phyloP scores from a whole-genome alignment of 1,140 invertebrate species.

The Halictus rubicundus region DNA sequence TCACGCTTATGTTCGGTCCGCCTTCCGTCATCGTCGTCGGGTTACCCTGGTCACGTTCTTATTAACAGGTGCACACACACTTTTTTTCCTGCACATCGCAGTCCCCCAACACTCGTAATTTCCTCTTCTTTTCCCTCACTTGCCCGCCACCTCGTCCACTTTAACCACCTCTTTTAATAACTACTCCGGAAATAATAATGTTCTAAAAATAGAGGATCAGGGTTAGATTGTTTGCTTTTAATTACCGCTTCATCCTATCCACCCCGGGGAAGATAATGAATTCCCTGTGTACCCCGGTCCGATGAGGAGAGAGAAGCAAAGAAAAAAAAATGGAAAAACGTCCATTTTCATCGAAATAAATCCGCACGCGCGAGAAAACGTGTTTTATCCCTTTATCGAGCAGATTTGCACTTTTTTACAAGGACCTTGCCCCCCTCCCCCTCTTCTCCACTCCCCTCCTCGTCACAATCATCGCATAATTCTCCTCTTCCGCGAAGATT shows the following conservation, averaged over 20 bases:
- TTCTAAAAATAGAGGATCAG: neutral
- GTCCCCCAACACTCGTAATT: conserved; percentile 4
- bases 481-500: conserved; percentile 17
- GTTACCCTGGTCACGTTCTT: conserved; percentile 31
- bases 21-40: conserved; percentile 40
- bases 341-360: too few species aligned
- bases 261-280: neutral
- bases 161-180: neutral
- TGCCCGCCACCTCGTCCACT: neutral
- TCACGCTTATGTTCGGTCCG: conserved; percentile 37
- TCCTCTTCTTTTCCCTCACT: conserved; percentile 12
- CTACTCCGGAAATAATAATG: conserved; percentile 6
- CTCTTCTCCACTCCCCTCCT: neutral
- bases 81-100: conserved; percentile 47
- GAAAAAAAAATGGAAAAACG: neutral
- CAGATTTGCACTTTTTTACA: neutral
- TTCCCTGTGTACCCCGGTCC: neutral
- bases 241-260: neutral
- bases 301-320: too few species aligned
- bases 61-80: conserved; percentile 14
- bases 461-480: conserved; percentile 3
- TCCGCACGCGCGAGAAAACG: neutral
- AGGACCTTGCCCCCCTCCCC: neutral
- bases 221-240: neutral
- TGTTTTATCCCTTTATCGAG: neutral